Conservation (phyloP, 2,888 invertebrate species). For the Leucoma salicis region DNA sequence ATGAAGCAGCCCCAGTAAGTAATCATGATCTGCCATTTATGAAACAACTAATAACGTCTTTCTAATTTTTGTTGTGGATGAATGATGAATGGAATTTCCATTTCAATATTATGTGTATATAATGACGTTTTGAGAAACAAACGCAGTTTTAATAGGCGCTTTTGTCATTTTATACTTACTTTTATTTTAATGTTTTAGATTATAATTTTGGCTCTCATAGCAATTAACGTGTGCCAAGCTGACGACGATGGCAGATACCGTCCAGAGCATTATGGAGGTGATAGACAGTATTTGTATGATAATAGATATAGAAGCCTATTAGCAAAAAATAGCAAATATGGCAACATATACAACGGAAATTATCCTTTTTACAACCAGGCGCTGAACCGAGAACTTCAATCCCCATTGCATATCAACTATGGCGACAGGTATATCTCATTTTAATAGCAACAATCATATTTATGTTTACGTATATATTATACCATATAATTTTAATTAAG, state of each 20-base stretch:
- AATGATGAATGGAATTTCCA: too few relatives aligned
- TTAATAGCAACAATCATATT: conserved; percentile 2
- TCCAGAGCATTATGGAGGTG: conserved; percentile 54
- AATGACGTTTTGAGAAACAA: too few relatives aligned
- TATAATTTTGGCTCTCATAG: conserved; percentile 40
- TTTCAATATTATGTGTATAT: too few relatives aligned
- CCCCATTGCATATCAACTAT: conserved; percentile 47
- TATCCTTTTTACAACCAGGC: conserved; percentile 50
- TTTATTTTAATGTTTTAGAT: conserved; percentile 33
- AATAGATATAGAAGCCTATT: conserved; percentile 34
- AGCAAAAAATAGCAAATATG: conserved; percentile 48
- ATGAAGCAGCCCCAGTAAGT: too few relatives aligned
- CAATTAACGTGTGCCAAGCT: conserved; percentile 45
- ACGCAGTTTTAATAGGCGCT: too few relatives aligned
- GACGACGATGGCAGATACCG: conserved; percentile 74
- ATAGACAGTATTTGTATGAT: conserved; percentile 47
- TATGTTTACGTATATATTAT: too few relatives aligned
- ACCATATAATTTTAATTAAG: too few relatives aligned
- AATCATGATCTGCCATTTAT: too few relatives aligned
- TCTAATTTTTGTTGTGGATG: too few relatives aligned
- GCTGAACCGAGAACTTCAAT: conserved; percentile 47
- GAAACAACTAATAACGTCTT: too few relatives aligned
- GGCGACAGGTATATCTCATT: conserved; percentile 38
- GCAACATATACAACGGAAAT: conserved; percentile 48
- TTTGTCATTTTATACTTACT: neutral